A percentile compares a stretch with the other conserved stretches of the same genome.
Conservation (phyloP, 2,888 invertebrate genomes). For the Ochropleura plecta region DNA sequence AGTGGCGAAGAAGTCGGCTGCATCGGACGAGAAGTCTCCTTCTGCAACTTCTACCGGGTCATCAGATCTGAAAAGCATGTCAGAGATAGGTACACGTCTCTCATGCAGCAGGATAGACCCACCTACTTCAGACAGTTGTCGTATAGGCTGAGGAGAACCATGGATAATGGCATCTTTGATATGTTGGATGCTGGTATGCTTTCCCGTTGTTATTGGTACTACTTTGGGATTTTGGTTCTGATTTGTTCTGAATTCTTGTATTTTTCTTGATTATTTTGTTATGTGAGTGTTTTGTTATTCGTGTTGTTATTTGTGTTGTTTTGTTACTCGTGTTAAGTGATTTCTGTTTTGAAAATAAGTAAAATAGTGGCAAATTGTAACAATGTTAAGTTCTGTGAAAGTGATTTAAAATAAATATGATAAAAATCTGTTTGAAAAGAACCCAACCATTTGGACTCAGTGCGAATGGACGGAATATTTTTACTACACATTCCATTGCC, state of each 20-base stretch:
- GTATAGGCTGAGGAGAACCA: constrained; percentile 81
- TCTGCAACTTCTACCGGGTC: constrained; percentile 79
- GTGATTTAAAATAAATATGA: background rate
- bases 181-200: constrained; percentile 79
- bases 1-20: constrained; percentile 72
- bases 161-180: constrained; percentile 81
- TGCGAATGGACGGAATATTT: background rate
- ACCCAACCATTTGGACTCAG: background rate
- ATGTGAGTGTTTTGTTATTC: constrained; percentile 19
- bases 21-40: constrained; percentile 75
- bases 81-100: constrained; percentile 72
- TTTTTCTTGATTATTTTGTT: constrained; percentile 4
- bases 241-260: constrained; percentile 7
- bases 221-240: constrained; percentile 56
- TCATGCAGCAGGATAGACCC: constrained; percentile 80
- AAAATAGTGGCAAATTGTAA: background rate
- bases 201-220: constrained; percentile 46
- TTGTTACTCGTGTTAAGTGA: background rate
- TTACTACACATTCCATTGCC: background rate
- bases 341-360: background rate
- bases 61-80: constrained; percentile 65
- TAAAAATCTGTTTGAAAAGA: background rate
- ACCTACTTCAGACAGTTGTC: constrained; percentile 80
- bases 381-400: background rate
- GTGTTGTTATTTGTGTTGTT: constrained; percentile 15